phyloP scores from a whole-genome alignment of 2,888 invertebrate genomes.

The Panzeria rudis region DNA sequence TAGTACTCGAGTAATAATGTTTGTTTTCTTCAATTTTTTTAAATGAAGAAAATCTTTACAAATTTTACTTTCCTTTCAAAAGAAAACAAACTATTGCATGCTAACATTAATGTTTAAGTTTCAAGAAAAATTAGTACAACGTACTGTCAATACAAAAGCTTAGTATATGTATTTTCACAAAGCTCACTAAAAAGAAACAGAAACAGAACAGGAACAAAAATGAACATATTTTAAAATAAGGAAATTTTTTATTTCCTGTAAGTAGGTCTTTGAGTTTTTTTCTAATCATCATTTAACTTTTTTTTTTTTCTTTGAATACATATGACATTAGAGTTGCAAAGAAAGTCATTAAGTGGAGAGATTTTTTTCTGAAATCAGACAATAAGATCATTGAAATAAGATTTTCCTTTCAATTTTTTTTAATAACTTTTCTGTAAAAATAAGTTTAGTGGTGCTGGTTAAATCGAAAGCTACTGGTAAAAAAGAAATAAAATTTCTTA shows the following conservation, averaged over 20 bases:
- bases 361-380: not conserved
- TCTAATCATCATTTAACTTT: not conserved
- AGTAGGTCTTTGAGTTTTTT: conserved; percentile 50
- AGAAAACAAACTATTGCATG: conserved; percentile 16
- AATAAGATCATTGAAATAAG: not conserved
- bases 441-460: not conserved
- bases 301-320: conserved; percentile 24
- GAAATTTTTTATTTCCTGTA: conserved; percentile 39
- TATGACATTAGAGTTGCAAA: conserved; percentile 19
- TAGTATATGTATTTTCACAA: conserved; percentile 6
- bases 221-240: conserved; percentile 34
- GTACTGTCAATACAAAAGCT: conserved; percentile 52
- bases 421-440: not conserved
- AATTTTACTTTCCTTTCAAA: conserved; percentile 63
- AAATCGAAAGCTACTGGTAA: no score
- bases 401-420: not conserved
- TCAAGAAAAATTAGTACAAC: conserved; percentile 42
- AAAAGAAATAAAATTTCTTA: no score
- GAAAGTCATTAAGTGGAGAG: not conserved
- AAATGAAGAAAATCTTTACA: conserved; percentile 55
- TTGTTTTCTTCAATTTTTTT: conserved; percentile 53
- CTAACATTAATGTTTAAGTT: conserved; percentile 13
- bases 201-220: not conserved
- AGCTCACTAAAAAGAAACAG: not conserved
- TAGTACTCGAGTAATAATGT: conserved; percentile 59